Percentiles rank a stretch among this genome's conserved stretches.
These are phyloP conservation scores for Aldrovandia affinis DNA, from an alignment of 2,797 vertebrate species.

Conservation along the genomic window DNA sequence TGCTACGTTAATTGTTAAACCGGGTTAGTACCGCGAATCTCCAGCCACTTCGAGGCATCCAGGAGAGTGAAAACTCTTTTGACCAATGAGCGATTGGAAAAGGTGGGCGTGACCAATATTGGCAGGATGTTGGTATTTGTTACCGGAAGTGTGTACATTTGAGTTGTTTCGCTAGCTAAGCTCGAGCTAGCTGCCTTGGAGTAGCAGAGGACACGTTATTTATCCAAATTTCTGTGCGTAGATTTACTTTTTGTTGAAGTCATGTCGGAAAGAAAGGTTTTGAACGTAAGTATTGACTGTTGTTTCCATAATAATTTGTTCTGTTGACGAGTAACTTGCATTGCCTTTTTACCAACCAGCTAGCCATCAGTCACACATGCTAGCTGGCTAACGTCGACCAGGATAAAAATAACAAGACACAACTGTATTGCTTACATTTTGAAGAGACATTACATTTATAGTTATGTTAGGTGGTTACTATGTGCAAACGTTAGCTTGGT, in stretches of 20 bases:
- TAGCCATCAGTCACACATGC: neutral
- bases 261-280: conserved; percentile 19
- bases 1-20: too few relatives aligned
- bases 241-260: neutral
- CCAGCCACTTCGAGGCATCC: neutral
- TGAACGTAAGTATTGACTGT: neutral
- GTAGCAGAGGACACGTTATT: neutral
- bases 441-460: neutral
- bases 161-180: neutral
- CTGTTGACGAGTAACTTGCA: neutral
- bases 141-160: neutral
- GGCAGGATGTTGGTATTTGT: neutral
- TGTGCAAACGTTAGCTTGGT: neutral
- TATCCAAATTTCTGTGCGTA: neutral
- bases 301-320: neutral
- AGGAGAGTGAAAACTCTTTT: neutral
- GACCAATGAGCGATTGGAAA: neutral
- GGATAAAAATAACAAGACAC: neutral
- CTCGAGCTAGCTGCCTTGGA: neutral
- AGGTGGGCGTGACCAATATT: neutral
- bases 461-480: neutral
- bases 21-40: too few relatives aligned
- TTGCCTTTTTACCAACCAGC: neutral
- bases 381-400: conserved; percentile 5
- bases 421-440: neutral